These are phyloP conservation scores for Paraplagusia blochii DNA, from an alignment of 2,113 vertebrate species.

Conservation along the genomic window DNA sequence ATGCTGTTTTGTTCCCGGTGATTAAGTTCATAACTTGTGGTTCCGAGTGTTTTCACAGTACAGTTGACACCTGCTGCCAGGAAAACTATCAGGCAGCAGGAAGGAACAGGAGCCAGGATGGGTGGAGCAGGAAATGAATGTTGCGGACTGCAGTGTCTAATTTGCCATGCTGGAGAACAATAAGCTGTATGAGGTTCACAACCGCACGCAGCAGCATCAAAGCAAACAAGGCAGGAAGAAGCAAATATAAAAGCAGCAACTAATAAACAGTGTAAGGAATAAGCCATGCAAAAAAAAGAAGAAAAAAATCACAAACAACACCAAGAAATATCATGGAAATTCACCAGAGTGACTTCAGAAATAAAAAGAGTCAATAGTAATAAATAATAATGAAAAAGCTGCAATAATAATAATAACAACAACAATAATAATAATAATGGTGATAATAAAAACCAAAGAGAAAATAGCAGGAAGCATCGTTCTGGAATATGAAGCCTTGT, in stretches of 20 bases:
- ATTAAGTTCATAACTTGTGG: slow-evolving; percentile 17
- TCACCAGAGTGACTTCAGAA: slow-evolving; percentile 28
- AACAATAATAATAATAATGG: slow-evolving; percentile 34
- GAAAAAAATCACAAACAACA: slow-evolving; percentile 52
- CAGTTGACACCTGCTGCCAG: slow-evolving; percentile 84
- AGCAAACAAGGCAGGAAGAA: slow-evolving; percentile 61
- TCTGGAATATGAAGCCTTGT: slow-evolving; percentile 66
- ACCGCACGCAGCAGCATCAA: slow-evolving; percentile 70
- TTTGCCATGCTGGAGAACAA: slow-evolving; percentile 70
- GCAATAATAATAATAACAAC: slow-evolving; percentile 23
- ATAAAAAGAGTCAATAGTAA: slow-evolving; percentile 25
- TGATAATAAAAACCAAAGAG: slow-evolving; percentile 50
- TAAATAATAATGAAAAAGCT: slow-evolving; percentile 48
- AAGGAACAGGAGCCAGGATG: slow-evolving; percentile 63
- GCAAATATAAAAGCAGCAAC: slow-evolving; percentile 58
- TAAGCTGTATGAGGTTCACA: slow-evolving; percentile 67
- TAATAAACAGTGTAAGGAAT: slow-evolving; percentile 23
- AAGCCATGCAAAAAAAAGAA: slow-evolving; percentile 70
- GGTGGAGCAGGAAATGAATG: slow-evolving; percentile 61
- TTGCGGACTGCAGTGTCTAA: slow-evolving; percentile 59
- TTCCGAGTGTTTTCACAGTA: slow-evolving; percentile 83
- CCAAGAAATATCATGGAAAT: slow-evolving; percentile 41
- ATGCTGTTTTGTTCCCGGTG: slow-evolving; percentile 17
- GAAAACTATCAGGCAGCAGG: slow-evolving; percentile 37
- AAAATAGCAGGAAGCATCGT: slow-evolving; percentile 72